These are phyloP conservation scores for Stercorarius parasiticus DNA, from an alignment of 2,113 vertebrate genomes.

Conservation along the genomic window DNA sequence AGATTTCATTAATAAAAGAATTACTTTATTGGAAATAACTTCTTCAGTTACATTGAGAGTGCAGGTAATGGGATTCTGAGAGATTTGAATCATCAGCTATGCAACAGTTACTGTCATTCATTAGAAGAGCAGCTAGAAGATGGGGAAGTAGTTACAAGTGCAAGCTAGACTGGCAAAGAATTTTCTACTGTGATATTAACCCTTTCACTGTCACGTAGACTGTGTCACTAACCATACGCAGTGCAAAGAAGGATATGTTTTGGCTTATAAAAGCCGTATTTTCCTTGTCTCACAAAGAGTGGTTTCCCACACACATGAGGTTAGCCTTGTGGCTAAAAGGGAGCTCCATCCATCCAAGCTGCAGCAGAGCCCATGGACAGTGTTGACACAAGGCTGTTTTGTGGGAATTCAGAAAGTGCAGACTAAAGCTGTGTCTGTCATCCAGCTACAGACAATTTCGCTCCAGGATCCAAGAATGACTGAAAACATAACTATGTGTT, in stretches of 20 bases:
- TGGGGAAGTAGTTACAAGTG: neutral
- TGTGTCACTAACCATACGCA: neutral
- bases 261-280: neutral
- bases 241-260: neutral
- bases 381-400: neutral
- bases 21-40: constrained; percentile 24
- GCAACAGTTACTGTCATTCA: neutral
- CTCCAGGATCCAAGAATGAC: neutral
- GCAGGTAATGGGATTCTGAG: neutral
- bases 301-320: neutral
- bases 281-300: neutral
- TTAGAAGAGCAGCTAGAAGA: neutral
- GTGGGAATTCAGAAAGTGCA: neutral
- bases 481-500: neutral
- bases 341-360: neutral
- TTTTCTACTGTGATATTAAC: neutral
- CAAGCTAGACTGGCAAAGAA: neutral
- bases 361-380: neutral
- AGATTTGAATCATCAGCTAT: neutral
- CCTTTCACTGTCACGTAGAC: neutral
- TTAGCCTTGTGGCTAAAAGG: neutral
- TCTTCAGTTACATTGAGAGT: neutral
- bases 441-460: neutral
- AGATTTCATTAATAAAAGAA: constrained; percentile 25
- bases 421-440: neutral